Conservation (phyloP, 2,888 invertebrate species). For the Crocallis elinguaria region DNA sequence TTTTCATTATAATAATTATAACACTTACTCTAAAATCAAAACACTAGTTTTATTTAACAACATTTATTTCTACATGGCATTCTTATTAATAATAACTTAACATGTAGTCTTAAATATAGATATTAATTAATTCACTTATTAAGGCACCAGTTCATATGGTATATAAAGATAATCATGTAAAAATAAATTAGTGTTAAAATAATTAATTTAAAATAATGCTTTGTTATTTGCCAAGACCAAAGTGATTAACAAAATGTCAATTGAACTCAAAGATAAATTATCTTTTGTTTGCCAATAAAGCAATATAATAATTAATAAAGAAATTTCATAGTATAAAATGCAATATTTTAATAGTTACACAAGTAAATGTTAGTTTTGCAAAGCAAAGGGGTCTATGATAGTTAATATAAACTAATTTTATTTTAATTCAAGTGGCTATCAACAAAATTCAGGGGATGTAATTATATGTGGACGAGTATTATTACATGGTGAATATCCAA, state of each 20-base stretch:
- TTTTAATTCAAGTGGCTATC: too few species aligned
- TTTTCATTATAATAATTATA: background rate
- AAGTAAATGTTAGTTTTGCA: too few species aligned
- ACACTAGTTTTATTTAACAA: slow-evolving; percentile 7
- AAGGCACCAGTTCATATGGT: slow-evolving; percentile 26
- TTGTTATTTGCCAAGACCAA: slow-evolving; percentile 11
- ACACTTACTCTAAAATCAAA: slow-evolving; percentile 12
- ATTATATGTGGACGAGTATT: too few species aligned
- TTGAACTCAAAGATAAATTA: background rate
- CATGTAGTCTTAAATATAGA: slow-evolving; percentile 10
- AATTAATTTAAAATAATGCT: slow-evolving; percentile 14
- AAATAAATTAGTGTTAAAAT: slow-evolving; percentile 19
- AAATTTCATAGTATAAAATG: too few species aligned
- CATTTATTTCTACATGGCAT: slow-evolving; percentile 27
- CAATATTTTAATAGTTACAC: too few species aligned
- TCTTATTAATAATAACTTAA: slow-evolving; percentile 22
- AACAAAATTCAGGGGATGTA: too few species aligned
- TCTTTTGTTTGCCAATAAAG: too few species aligned
- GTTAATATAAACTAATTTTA: too few species aligned
- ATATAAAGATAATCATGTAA: slow-evolving; percentile 8
- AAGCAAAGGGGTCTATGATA: too few species aligned
- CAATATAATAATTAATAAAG: too few species aligned
- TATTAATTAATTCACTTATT: slow-evolving; percentile 10
- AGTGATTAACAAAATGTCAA: background rate
- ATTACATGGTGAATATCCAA: too few species aligned